Conservation (phyloP, 1,140 invertebrate species). For the Pseudachorutes palmiensis region DNA sequence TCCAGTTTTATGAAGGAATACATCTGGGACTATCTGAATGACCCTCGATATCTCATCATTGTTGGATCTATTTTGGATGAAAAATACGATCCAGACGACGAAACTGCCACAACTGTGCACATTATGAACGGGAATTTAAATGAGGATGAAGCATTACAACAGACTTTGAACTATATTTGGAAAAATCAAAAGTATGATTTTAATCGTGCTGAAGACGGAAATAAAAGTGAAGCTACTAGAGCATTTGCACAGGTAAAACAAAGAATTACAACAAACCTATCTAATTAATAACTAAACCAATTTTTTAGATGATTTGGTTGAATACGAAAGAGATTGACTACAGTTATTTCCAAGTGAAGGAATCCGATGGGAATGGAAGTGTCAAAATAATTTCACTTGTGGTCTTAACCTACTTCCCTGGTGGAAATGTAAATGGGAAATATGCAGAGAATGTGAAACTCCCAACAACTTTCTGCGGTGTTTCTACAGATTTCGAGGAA, state of each 20-base stretch:
- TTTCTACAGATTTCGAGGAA: background rate
- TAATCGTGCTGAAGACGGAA: background rate
- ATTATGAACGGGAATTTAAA: background rate
- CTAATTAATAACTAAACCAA: background rate
- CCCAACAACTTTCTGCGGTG: too few relatives aligned
- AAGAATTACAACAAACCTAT: background rate
- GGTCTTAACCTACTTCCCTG: background rate
- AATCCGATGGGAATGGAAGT: background rate
- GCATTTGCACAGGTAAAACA: background rate
- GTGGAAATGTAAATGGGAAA: conserved; percentile 21
- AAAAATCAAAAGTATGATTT: background rate
- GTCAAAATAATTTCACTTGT: conserved; percentile 1
- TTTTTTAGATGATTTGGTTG: background rate
- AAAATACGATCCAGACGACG: background rate
- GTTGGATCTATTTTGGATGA: background rate
- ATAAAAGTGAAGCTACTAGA: background rate
- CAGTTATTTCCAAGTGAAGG: background rate
- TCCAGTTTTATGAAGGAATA: background rate
- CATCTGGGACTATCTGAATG: background rate
- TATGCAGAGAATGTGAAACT: conserved; percentile 19
- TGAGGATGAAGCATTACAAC: background rate
- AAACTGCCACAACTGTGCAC: background rate
- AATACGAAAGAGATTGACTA: background rate
- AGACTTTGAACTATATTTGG: background rate
- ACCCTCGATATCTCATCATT: background rate